Evolutionary conservation across 2,113 vertebrate species (phyloP).

Genomic region (Ramphastos sulfuratus): DNA sequence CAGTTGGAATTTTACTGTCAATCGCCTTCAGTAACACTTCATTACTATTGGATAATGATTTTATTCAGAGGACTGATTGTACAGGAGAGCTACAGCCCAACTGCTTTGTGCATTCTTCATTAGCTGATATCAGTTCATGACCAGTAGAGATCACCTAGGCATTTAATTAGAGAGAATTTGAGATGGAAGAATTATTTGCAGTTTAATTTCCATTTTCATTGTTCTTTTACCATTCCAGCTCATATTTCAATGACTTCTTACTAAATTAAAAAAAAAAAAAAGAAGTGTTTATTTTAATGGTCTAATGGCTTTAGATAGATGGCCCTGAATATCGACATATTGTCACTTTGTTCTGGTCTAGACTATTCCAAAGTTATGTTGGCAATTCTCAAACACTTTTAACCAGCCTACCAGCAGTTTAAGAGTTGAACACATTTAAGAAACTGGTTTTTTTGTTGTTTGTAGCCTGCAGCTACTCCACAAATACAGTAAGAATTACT

Average conservation of each 20-base stretch:
- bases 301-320: neutral
- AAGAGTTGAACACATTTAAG: neutral
- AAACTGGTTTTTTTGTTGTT: neutral
- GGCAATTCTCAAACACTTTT: constrained; percentile 10
- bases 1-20: neutral
- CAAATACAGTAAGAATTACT: neutral
- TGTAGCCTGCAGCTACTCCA: neutral
- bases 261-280: neutral
- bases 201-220: neutral
- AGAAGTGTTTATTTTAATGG: neutral
- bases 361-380: neutral
- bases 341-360: neutral
- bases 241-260: constrained; percentile 37
- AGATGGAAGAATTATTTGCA: neutral
- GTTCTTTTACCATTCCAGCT: neutral
- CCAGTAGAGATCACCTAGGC: neutral
- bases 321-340: neutral
- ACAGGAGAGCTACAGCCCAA: neutral
- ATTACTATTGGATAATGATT: neutral
- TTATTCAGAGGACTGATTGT: neutral
- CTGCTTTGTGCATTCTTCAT: neutral
- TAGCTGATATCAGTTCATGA: constrained; percentile 6
- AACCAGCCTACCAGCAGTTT: neutral
- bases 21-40: neutral
- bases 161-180: neutral